phyloP scores from a whole-genome alignment of 2,888 invertebrate species.

The Dromius quadrimaculatus region DNA sequence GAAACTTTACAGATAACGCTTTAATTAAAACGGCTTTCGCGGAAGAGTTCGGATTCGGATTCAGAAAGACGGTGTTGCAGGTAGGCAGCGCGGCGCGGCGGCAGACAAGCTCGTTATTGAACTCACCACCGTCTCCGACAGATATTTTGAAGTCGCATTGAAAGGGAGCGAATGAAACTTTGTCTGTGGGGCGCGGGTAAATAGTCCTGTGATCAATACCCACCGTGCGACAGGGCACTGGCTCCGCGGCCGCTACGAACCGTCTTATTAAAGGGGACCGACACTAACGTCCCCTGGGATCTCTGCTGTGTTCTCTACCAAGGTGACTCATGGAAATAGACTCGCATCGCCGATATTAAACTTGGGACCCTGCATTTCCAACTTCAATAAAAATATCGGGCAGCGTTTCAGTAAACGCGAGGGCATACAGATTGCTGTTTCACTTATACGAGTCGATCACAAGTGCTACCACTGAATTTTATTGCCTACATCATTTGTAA shows the following conservation, averaged over 20 bases:
- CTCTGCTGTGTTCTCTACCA: neutral
- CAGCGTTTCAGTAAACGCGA: constrained; percentile 53
- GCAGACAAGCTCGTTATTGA: constrained; percentile 40
- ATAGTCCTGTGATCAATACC: constrained; percentile 60
- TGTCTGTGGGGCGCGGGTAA: constrained; percentile 58
- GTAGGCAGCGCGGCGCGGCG: constrained; percentile 25
- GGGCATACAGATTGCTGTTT: constrained; percentile 56
- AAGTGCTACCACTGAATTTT: too few relatives aligned
- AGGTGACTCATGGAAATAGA: constrained; percentile 51
- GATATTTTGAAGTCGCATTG: constrained; percentile 59
- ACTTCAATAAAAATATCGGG: constrained; percentile 55
- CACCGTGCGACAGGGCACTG: constrained; percentile 59
- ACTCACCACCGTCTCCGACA: constrained; percentile 45
- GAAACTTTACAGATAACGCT: constrained; percentile 50
- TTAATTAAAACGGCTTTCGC: constrained; percentile 48
- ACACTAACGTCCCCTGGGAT: constrained; percentile 45
- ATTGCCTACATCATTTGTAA: too few relatives aligned
- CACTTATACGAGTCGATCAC: too few relatives aligned
- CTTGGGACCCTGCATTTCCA: constrained; percentile 15
- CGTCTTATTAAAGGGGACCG: constrained; percentile 56
- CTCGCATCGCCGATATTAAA: constrained; percentile 50
- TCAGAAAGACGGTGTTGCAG: constrained; percentile 34
- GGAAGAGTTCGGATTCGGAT: constrained; percentile 51
- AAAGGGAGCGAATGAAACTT: constrained; percentile 61
- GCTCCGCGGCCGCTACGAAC: constrained; percentile 39